phyloP scores from a whole-genome alignment of 1,140 invertebrate species.

The Acromyrmex charruanus region DNA sequence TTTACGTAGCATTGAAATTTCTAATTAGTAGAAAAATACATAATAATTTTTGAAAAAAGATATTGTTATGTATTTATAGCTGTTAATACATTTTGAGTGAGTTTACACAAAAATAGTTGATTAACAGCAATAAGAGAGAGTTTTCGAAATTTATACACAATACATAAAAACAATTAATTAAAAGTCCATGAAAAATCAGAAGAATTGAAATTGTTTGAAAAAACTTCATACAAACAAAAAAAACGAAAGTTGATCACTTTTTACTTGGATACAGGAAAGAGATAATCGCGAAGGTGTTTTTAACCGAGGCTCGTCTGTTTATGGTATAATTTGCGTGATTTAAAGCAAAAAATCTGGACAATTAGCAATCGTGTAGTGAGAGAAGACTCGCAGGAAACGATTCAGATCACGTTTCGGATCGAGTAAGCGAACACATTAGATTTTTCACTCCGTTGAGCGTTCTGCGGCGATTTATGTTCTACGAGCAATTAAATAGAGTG shows the following conservation, averaged over 20 bases:
- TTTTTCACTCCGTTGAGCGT: slow-evolving; percentile 44
- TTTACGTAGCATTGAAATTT: background rate
- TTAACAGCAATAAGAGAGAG: background rate
- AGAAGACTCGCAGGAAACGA: slow-evolving; percentile 15
- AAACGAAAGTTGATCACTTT: background rate
- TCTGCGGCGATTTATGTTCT: slow-evolving; percentile 48
- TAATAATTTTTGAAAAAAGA: background rate
- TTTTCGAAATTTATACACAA: background rate
- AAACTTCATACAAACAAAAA: background rate
- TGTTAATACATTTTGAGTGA: background rate
- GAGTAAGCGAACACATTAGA: slow-evolving; percentile 32
- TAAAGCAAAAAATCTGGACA: slow-evolving; percentile 1
- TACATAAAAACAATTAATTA: background rate
- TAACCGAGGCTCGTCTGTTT: slow-evolving; percentile 3
- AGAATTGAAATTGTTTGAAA: background rate
- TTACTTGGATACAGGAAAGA: background rate
- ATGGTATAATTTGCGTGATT: background rate
- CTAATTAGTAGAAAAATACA: background rate
- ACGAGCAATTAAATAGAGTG: slow-evolving; percentile 55
- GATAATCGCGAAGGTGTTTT: slow-evolving; percentile 1
- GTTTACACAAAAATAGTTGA: background rate
- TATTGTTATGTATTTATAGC: background rate
- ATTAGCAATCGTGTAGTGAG: slow-evolving; percentile 1
- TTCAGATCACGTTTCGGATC: slow-evolving; percentile 23
- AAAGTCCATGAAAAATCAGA: background rate